Base-by-base conservation (phyloP, 2,888 invertebrate genomes). In the Proisotoma minuta region DNA sequence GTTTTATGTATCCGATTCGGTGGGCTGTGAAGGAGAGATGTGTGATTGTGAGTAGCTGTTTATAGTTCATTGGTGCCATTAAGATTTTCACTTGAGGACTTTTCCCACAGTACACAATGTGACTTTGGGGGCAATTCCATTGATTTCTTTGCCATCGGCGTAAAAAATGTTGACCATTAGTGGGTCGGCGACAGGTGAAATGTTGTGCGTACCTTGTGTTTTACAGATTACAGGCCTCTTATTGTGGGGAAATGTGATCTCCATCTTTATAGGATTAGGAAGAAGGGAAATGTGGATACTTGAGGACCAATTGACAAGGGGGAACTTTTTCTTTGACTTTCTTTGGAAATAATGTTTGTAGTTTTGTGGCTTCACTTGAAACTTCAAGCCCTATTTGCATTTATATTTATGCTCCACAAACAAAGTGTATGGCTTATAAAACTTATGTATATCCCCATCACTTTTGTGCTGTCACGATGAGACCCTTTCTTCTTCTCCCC, bases 11-110 rank as follows among this genome's bases (percentile, higher is more conserved):
- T 43, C 20, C 43, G 43, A 43, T 12, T 43, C 43, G 43, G 18
- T 43, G 43, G 43, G 43, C 43, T 43, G 34, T 43, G 43, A 43
- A 43, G 20, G 34, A 34, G 34, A 34, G 8, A 34, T 34, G 34
- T 43, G 43, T 43, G 43, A 43, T n/a, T 43, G 43, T 43, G 43
- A 43, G 43, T 43, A 43, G 43, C 43, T 43, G 43, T 43, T 43
- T 43, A 43, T 43, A 43, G 43, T 43, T 43, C 43, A 43, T 43
- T 43, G 43, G 43, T 43, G 43, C 43, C 43, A 43, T 43, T 43
- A 43, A 43, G 43, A 43, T 43, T 43, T n/a, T 43, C 43, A 43
- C 43, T 43, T 43, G 43, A 43, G 43, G 43, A 43, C 43, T 43
- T 43, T 20, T 43, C 5, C 43, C 20, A 15, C 4, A 5, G 43